A percentile compares a stretch with the other conserved stretches of the same genome.
phyloP scores from a whole-genome alignment of 1,140 invertebrate genomes.

The Achatina immaculata region DNA sequence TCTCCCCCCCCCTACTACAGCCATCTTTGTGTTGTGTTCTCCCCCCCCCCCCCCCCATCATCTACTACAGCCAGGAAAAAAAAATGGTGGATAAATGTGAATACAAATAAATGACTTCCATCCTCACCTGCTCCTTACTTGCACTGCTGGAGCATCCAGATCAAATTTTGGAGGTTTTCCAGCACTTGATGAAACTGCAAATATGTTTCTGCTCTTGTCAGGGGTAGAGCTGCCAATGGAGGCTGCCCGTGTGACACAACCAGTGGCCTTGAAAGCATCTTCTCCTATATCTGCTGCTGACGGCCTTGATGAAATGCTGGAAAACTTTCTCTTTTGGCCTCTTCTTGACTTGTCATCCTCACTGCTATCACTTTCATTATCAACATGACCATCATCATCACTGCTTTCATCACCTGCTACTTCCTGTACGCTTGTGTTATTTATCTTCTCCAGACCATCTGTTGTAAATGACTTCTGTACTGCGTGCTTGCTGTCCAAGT shows the following conservation, averaged over 20 bases:
- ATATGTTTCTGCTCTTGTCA: slow-evolving; percentile 28
- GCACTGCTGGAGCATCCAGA: slow-evolving; percentile 29
- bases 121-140: slow-evolving; percentile 42
- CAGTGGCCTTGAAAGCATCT: background rate
- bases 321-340: background rate
- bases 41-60: background rate
- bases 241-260: too few species aligned
- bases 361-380: background rate
- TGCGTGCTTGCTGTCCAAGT: too few species aligned
- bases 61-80: background rate
- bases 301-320: background rate
- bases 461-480: background rate
- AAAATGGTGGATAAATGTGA: background rate
- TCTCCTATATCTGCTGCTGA: slow-evolving; percentile 23
- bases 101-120: background rate
- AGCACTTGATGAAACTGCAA: slow-evolving; percentile 28
- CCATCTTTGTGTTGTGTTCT: background rate
- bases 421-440: background rate
- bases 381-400: background rate
- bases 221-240: background rate
- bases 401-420: background rate
- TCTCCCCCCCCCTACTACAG: background rate
- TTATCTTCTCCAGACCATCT: background rate
- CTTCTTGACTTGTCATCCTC: background rate
- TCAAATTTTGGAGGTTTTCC: slow-evolving; percentile 28